Evolutionary conservation across 1,140 invertebrate genomes (phyloP).

Genomic region (Bombus superbus): DNA sequence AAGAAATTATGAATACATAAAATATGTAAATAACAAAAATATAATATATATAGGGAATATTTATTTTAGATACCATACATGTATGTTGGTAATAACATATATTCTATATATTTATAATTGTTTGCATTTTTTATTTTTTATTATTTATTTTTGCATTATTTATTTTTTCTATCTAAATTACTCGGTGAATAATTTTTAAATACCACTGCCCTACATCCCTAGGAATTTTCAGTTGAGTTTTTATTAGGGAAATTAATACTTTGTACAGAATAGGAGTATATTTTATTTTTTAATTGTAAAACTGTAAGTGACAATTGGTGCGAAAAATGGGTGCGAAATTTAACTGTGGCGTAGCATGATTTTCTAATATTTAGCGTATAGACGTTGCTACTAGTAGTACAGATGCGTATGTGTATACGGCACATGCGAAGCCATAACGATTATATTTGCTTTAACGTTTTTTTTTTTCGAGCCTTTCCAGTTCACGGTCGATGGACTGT

Average conservation of each 20-base stretch:
- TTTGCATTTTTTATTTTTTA: too few species aligned
- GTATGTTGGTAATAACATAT: too few species aligned
- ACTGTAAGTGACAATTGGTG: neutral
- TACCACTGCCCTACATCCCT: too few species aligned
- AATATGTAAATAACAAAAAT: neutral
- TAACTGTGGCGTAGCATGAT: neutral
- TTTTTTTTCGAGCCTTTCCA: neutral
- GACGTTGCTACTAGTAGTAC: neutral
- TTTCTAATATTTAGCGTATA: neutral
- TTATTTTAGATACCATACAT: too few species aligned
- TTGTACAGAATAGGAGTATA: too few species aligned
- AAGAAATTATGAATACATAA: neutral
- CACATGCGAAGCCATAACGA: constrained; percentile 10
- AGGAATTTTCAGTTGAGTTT: too few species aligned
- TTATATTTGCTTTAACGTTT: constrained; percentile 8
- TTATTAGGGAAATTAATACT: too few species aligned
- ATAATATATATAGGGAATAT: neutral
- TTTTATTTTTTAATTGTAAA: neutral
- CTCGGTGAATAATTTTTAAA: too few species aligned
- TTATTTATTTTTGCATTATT: too few species aligned
- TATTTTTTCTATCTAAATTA: too few species aligned
- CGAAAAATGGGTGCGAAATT: neutral
- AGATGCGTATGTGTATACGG: neutral
- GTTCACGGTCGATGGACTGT: constrained; percentile 28
- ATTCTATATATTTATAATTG: too few species aligned